These are phyloP conservation scores for Aricia artaxerxes DNA, from an alignment of 2,888 invertebrate genomes.

Conservation along the genomic window DNA sequence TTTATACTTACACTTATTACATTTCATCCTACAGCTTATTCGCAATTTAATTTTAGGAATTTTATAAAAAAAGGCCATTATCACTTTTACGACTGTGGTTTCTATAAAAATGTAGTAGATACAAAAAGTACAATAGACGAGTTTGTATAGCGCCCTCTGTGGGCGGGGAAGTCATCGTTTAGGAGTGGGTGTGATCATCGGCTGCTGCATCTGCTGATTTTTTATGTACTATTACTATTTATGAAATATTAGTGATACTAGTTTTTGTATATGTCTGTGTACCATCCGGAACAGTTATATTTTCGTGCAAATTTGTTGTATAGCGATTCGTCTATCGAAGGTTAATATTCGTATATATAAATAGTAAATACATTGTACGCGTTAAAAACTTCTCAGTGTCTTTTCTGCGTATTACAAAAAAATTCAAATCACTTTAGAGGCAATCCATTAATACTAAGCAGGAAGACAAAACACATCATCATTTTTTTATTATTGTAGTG, in stretches of 20 bases:
- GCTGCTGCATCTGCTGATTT: conserved; percentile 37
- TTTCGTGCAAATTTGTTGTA: no score
- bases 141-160: conserved; percentile 35
- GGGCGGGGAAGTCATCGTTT: conserved; percentile 57
- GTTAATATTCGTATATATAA: no score
- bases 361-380: no score
- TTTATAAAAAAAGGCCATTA: background rate
- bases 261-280: background rate
- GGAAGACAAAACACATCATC: no score
- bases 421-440: no score
- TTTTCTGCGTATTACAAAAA: no score
- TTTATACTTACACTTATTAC: no score
- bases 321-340: no score
- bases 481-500: no score
- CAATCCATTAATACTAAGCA: no score
- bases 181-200: conserved; percentile 65
- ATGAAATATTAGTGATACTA: background rate
- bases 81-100: conserved; percentile 1
- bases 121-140: conserved; percentile 8
- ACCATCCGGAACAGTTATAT: no score
- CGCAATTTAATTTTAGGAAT: background rate
- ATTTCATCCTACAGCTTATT: background rate
- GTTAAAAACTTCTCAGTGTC: no score
- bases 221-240: conserved; percentile 27
- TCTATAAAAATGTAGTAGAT: conserved; percentile 5